Conservation (phyloP, 2,797 vertebrate species). For the Monodelphis domestica region DNA sequence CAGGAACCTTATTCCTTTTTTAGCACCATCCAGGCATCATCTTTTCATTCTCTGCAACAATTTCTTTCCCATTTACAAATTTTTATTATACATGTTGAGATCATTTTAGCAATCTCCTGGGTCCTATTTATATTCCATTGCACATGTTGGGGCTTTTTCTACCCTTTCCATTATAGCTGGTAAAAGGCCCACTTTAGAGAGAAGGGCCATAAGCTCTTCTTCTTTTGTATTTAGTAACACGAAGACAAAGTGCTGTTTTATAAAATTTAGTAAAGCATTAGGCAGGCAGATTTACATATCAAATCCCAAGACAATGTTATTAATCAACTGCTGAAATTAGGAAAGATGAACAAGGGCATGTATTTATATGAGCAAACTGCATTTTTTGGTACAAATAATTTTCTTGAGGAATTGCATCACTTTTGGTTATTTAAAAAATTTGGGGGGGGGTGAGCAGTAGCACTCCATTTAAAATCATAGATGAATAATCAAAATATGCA, state of each 20-base stretch:
- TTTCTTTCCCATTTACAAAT: constrained; percentile 77
- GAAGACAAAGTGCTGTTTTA: constrained; percentile 77
- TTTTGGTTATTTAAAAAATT: constrained; percentile 44
- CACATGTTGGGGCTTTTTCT: constrained; percentile 79
- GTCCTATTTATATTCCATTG: constrained; percentile 80
- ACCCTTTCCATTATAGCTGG: constrained; percentile 76
- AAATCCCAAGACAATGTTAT: constrained; percentile 80
- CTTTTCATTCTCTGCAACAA: constrained; percentile 74
- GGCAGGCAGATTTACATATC: constrained; percentile 80
- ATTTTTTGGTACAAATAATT: constrained; percentile 50
- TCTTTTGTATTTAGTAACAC: constrained; percentile 82
- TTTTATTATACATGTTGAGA: constrained; percentile 80
- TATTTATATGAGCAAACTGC: constrained; percentile 73
- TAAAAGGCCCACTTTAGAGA: constrained; percentile 81
- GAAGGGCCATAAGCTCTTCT: constrained; percentile 71
- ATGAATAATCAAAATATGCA: constrained; percentile 52
- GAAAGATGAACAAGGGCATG: constrained; percentile 76
- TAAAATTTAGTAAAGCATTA: constrained; percentile 79
- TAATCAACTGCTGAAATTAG: constrained; percentile 77
- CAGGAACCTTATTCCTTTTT: constrained; percentile 66
- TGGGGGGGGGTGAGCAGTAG: neutral
- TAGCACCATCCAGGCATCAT: constrained; percentile 65
- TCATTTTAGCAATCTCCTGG: constrained; percentile 83
- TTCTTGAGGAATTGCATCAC: constrained; percentile 68
- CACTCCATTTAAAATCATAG: neutral